phyloP scores from a whole-genome alignment of 2,797 vertebrate genomes.

The Parauchenoglanis punctatus region DNA sequence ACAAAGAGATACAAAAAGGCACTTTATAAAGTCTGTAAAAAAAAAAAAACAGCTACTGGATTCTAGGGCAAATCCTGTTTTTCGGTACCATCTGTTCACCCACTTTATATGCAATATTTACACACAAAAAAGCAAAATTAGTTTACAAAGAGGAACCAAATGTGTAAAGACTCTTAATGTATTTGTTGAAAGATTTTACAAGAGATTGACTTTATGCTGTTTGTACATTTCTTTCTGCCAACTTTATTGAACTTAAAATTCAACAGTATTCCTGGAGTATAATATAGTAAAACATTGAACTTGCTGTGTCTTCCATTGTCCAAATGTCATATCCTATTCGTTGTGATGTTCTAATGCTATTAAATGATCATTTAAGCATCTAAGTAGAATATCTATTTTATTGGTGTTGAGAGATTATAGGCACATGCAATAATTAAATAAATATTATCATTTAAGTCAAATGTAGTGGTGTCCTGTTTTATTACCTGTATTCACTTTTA shows the following conservation, averaged over 20 bases:
- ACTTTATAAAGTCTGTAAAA: conserved; percentile 61
- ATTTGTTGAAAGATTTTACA: conserved; percentile 77
- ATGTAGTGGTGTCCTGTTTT: conserved; percentile 18
- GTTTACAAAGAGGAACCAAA: conserved; percentile 98
- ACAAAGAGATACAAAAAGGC: conserved; percentile 58
- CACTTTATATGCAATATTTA: conserved; percentile 92
- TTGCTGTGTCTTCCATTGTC: conserved; percentile 78
- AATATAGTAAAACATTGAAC: conserved; percentile 57
- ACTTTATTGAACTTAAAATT: conserved; percentile 76
- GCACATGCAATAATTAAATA: conserved; percentile 76
- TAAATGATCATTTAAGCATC: conserved; percentile 63
- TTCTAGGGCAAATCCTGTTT: conserved; percentile 64
- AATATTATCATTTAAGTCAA: conserved; percentile 75
- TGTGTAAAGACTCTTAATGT: conserved; percentile 81
- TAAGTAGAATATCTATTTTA: conserved; percentile 74
- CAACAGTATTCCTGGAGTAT: conserved; percentile 49
- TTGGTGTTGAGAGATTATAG: conserved; percentile 77
- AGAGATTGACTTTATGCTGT: conserved; percentile 80
- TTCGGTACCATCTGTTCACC: conserved; percentile 76
- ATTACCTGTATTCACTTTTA: neutral
- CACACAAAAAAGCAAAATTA: conserved; percentile 77
- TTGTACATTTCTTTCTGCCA: conserved; percentile 85
- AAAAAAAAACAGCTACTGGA: conserved; percentile 47
- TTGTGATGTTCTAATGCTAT: conserved; percentile 74
- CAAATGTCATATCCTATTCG: conserved; percentile 71